Conservation (phyloP, 2,888 invertebrate species). For the Desoria tigrina region DNA sequence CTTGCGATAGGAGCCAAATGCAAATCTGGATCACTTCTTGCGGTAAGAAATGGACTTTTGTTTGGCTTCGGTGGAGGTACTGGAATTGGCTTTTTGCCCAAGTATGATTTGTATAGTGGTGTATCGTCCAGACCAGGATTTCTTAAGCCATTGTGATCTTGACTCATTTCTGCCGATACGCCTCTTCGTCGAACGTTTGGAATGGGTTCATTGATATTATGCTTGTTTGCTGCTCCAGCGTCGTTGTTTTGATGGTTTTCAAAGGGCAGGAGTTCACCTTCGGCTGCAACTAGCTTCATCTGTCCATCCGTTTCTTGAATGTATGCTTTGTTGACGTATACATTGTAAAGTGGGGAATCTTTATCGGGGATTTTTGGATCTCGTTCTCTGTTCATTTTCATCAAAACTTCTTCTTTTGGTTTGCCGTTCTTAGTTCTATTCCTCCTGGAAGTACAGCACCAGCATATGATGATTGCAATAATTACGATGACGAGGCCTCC, state of each 20-base stretch:
- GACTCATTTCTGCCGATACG: slow-evolving; percentile 1
- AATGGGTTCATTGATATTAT: background rate
- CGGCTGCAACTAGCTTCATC: slow-evolving; percentile 32
- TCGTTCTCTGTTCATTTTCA: slow-evolving; percentile 3
- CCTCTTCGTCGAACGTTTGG: slow-evolving; percentile 23
- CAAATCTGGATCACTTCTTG: background rate
- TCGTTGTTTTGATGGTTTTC: background rate
- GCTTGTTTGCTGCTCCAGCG: background rate
- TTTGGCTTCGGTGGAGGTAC: slow-evolving; percentile 8
- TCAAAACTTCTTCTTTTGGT: slow-evolving; percentile 9
- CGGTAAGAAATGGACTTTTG: background rate
- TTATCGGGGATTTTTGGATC: slow-evolving; percentile 6
- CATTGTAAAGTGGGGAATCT: slow-evolving; percentile 28
- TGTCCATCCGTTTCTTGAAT: slow-evolving; percentile 38
- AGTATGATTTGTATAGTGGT: background rate
- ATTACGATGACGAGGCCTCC: slow-evolving; percentile 27
- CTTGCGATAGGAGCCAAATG: slow-evolving; percentile 15
- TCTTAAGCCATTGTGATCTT: background rate
- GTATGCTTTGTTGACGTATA: slow-evolving; percentile 40
- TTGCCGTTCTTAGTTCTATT: background rate
- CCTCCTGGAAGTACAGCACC: slow-evolving; percentile 15
- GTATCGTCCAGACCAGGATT: background rate
- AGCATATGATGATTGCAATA: slow-evolving; percentile 21
- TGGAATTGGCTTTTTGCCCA: background rate
- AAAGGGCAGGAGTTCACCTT: slow-evolving; percentile 33